phyloP scores from a whole-genome alignment of 2,888 invertebrate genomes.

The Tachina grossa region DNA sequence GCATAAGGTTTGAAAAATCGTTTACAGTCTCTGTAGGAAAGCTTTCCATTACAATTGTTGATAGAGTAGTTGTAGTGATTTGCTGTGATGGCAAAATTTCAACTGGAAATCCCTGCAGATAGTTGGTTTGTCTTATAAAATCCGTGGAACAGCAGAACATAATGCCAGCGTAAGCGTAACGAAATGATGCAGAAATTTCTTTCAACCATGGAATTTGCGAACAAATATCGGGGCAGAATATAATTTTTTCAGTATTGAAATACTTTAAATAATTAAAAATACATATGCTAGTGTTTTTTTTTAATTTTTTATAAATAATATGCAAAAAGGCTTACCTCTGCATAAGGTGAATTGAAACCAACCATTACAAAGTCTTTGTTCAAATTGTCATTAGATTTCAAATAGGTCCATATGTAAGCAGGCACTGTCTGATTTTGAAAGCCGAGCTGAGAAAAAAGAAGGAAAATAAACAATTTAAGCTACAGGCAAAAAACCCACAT shows the following conservation, averaged over 20 bases:
- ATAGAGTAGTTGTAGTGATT: neutral
- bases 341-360: slow-evolving; percentile 66
- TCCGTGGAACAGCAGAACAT: slow-evolving; percentile 67
- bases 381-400: slow-evolving; percentile 48
- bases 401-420: slow-evolving; percentile 63
- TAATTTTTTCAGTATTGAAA: slow-evolving; percentile 23
- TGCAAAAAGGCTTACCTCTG: slow-evolving; percentile 34
- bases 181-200: slow-evolving; percentile 27
- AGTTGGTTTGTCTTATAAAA: slow-evolving; percentile 42
- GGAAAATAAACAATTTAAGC: neutral
- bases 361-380: slow-evolving; percentile 65
- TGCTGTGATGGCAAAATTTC: slow-evolving; percentile 8
- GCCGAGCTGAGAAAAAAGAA: slow-evolving; percentile 14
- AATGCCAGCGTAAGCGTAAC: slow-evolving; percentile 49
- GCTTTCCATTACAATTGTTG: neutral
- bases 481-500: neutral
- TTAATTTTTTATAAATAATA: neutral
- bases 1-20: too few relatives aligned
- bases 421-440: slow-evolving; percentile 52
- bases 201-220: slow-evolving; percentile 59
- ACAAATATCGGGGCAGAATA: slow-evolving; percentile 67
- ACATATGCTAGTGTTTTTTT: neutral
- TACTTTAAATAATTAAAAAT: slow-evolving; percentile 30
- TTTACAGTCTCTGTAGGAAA: neutral
- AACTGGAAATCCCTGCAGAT: slow-evolving; percentile 53